phyloP scores from a whole-genome alignment of 2,888 invertebrate species.

The Tetheella fluctuosa region DNA sequence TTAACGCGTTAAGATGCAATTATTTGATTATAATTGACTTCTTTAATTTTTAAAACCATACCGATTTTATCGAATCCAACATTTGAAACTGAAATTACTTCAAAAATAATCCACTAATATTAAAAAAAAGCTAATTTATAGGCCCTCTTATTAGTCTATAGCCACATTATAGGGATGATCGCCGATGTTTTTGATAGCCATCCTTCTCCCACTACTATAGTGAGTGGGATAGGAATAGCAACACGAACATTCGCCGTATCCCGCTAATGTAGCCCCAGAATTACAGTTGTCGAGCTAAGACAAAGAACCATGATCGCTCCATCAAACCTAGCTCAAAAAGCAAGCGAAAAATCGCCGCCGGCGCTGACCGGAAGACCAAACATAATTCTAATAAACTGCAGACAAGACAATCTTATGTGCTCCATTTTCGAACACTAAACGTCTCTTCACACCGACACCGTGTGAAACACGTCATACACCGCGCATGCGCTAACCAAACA shows the following conservation, averaged over 20 bases:
- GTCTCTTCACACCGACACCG: slow-evolving; percentile 9
- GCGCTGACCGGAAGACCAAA: slow-evolving; percentile 3
- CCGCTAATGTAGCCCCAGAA: too few species aligned
- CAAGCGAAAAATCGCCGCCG: background rate
- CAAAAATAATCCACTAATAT: too few species aligned
- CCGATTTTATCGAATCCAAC: background rate
- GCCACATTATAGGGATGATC: too few species aligned
- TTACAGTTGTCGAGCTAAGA: too few species aligned
- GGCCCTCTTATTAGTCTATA: too few species aligned
- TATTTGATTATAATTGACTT: background rate
- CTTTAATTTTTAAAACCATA: background rate
- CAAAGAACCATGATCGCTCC: too few species aligned
- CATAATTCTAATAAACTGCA: background rate
- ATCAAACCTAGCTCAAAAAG: too few species aligned
- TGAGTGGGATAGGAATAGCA: too few species aligned
- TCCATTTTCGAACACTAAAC: slow-evolving; percentile 7
- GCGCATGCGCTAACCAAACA: slow-evolving; percentile 18
- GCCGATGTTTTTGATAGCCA: too few species aligned
- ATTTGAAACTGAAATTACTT: background rate
- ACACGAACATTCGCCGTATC: too few species aligned
- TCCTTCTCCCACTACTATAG: too few species aligned
- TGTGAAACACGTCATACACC: slow-evolving; percentile 16
- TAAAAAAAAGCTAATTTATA: too few species aligned
- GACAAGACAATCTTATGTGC: slow-evolving; percentile 8
- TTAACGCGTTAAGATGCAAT: background rate